Base-by-base conservation (phyloP, 2,888 invertebrate genomes). In the Tribolium freemani region DNA sequence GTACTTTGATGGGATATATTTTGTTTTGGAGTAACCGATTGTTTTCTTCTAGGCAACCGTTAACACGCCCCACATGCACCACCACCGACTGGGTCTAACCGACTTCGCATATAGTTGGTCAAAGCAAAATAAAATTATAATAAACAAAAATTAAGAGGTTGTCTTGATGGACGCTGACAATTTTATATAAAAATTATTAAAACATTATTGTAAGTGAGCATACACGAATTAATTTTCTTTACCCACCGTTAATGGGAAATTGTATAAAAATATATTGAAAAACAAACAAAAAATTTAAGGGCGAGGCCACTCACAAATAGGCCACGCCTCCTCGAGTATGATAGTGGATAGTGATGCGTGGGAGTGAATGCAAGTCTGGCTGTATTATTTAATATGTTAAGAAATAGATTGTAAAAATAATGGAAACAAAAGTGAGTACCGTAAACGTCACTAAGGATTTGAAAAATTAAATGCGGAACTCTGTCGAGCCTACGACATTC, bases 41-140 rank as follows among this genome's bases (percentile, higher is more conserved):
- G 66, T 85, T 83, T 83, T 75, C 82, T 85, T 85, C 80, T 84
- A 86, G 86, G 85, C 79, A 85, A 85, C 82, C 86, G 85, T 84
- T 86, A 86, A 85, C 83, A 81, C 82, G 81, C 75, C 79, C 72
- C 78, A 76, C 79, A 79, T 71, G 75, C 78, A 76, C 74, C 78
- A 78, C 77, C 83, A 84, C 80, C 84, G 81, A 82, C 81, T 83
- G 83, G 83, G 80, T 70, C 77, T 72, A 75, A 77, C 77, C 81
- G 79, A 80, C 80, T 79, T 75, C 78, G 80, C 79, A 76, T 75
- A 75, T 73, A 76, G 77, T 80, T 79, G 80, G 80, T 81, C 76
- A 75, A 68, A 51, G 26, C 11, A 70, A 73, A 67, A 58, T 48
- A 50, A 67, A 63, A 68, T 63, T 38, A 66, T 20, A 56, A 64